Base-by-base conservation (phyloP, 1,140 invertebrate species). In the Oedothorax gibbosus region DNA sequence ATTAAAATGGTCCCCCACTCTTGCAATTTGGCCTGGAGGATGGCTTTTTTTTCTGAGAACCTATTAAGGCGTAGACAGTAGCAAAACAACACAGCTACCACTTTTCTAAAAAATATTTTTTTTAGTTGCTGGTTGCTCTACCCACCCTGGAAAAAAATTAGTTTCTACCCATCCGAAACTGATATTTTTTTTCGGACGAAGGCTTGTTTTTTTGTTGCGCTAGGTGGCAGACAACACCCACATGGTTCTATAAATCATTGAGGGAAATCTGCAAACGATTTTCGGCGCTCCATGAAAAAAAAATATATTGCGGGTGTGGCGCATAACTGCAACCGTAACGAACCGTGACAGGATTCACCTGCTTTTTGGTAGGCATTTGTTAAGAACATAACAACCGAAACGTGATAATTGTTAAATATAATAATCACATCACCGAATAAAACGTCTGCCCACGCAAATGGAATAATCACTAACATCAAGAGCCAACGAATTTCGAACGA, bases 31-130 rank as follows among this genome's bases (percentile, higher is more conserved):
- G 7, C 57, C 53, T 35, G 8, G 20, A 18, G 51, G 14, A 35
- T 35, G 35, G 35, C 5, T 35, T 35, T 35, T 35, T 5, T 35
- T 35, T 35, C 35, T 35, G 35, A 35, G 35, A 15, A 15, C 10
- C 69, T 64, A 73, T 75, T 76, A 56, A 76, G 71, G 71, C 71
- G 62, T 57, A 75, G 71, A 84, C 81, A 68, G 81, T 84, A 84
- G 81, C 81, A 49, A 8, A 75, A 76, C 62, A 56, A 11, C 64
- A 15, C 53, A 53, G 53, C 81, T 84, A 76, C 69, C 69, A 20
- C 15, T 82, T 71, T 71, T 18, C 54, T 73, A 69, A 14, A 71
- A 60, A 20, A 15, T 75, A 3, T 75, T 75, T 35, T 60, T 54
- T 18, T 20, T 50, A n/a, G 18, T 35, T 51, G 35, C 18, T 15